Conservation (phyloP, 1,140 invertebrate genomes). For the Tribolium madens region DNA sequence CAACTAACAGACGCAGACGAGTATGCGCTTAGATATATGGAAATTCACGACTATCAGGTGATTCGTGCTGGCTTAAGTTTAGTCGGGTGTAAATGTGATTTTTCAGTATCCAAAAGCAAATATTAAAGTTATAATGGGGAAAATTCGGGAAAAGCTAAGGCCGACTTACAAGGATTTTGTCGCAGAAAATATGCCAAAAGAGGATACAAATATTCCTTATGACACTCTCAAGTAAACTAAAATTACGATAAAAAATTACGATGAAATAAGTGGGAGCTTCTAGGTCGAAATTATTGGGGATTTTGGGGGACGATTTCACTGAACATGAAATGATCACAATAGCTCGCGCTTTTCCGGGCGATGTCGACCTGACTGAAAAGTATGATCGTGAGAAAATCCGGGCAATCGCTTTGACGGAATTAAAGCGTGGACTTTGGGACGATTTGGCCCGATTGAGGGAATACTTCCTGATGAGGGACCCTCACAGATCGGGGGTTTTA, state of each 20-base stretch:
- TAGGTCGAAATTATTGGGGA: conserved; percentile 58
- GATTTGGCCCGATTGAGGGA: conserved; percentile 75
- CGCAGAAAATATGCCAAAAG: conserved; percentile 73
- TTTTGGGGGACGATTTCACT: conserved; percentile 74
- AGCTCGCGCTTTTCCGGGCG: conserved; percentile 51
- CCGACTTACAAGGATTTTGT: conserved; percentile 81
- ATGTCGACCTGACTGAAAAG: neutral
- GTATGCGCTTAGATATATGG: conserved; percentile 89
- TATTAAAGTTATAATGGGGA: conserved; percentile 76
- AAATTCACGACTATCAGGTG: conserved; percentile 81
- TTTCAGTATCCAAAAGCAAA: conserved; percentile 80
- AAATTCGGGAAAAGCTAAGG: conserved; percentile 73
- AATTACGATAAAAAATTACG: neutral
- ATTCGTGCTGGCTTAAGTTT: neutral
- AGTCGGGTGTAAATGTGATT: neutral
- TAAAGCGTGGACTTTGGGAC: conserved; percentile 78
- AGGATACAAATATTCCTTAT: conserved; percentile 63
- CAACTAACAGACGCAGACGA: conserved; percentile 84
- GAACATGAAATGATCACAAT: conserved; percentile 85
- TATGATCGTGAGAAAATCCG: conserved; percentile 5
- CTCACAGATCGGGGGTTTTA: conserved; percentile 70
- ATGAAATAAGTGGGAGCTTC: conserved; percentile 21
- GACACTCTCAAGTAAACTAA: conserved; percentile 56
- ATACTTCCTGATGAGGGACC: conserved; percentile 75
- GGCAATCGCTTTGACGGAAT: conserved; percentile 74